A percentile compares a stretch with the other conserved stretches of the same genome.
phyloP scores from a whole-genome alignment of 64 coral and sea anemone species.

The Actinia equina region DNA sequence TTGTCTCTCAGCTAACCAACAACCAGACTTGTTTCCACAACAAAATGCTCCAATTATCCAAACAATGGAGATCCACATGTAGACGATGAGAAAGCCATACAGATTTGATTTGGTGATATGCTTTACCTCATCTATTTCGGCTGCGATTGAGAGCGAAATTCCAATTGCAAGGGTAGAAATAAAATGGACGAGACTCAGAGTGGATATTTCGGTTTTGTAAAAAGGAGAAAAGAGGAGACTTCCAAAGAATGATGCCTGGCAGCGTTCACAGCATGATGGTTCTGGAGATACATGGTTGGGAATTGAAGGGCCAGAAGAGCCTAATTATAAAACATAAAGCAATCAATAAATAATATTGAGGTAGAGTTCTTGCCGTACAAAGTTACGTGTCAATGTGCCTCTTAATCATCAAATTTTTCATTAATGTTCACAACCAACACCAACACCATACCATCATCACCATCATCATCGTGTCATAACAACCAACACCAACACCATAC shows the following conservation, averaged over 20 bases:
- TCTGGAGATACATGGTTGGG: too few relatives aligned
- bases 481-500: too few relatives aligned
- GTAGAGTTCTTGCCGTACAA: too few relatives aligned
- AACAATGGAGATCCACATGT: conserved; percentile 2
- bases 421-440: background rate
- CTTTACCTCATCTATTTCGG: background rate
- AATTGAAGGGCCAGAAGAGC: too few relatives aligned
- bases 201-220: background rate
- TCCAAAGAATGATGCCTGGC: too few relatives aligned
- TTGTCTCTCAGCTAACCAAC: background rate
- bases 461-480: too few relatives aligned
- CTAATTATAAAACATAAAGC: too few relatives aligned
- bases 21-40: background rate
- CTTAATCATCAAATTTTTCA: too few relatives aligned
- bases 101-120: background rate
- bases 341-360: too few relatives aligned
- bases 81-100: background rate
- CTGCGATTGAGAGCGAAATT: background rate
- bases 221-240: background rate
- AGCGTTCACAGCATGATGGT: too few relatives aligned
- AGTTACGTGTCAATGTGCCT: too few relatives aligned
- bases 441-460: background rate
- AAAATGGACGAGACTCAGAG: background rate
- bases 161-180: background rate
- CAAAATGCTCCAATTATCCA: background rate